Conservation (phyloP, 37 sponge, comb jelly and placozoan genomes). For the Aplysina aerophoba region DNA sequence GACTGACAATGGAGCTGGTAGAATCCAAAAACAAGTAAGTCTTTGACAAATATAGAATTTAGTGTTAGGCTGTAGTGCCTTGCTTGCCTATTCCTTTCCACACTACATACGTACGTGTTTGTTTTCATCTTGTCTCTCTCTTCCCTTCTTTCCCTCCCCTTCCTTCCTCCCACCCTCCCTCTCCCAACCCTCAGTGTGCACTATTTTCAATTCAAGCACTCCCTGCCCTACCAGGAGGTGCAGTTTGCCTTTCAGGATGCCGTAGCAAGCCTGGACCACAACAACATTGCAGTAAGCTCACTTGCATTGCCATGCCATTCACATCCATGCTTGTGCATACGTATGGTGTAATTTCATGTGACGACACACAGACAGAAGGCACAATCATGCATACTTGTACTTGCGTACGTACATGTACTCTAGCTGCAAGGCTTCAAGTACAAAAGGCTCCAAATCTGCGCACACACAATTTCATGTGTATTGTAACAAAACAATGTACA, state of each 20-base stretch:
- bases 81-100: not conserved
- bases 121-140: not conserved
- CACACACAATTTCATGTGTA: no score
- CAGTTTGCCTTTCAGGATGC: slow-evolving; percentile 82
- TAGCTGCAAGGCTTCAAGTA: no score
- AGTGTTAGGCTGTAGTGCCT: no score
- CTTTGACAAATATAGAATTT: not conserved
- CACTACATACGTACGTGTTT: not conserved
- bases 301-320: not conserved
- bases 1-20: slow-evolving; percentile 71
- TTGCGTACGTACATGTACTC: no score
- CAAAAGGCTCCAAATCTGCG: no score
- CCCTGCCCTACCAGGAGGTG: slow-evolving; percentile 75
- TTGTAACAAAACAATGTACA: slow-evolving; percentile 1
- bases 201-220: slow-evolving; percentile 80
- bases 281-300: slow-evolving; percentile 73
- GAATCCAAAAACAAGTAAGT: slow-evolving; percentile 73
- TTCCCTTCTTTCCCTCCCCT: not conserved
- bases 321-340: not conserved
- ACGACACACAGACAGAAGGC: no score
- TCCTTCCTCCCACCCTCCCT: not conserved
- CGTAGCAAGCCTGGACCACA: slow-evolving; percentile 84
- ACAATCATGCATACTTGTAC: no score
- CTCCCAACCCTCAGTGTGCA: slow-evolving; percentile 45
- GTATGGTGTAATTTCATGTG: not conserved